phyloP scores from a whole-genome alignment of 1,140 invertebrate genomes.

The Drosophila funebris region DNA sequence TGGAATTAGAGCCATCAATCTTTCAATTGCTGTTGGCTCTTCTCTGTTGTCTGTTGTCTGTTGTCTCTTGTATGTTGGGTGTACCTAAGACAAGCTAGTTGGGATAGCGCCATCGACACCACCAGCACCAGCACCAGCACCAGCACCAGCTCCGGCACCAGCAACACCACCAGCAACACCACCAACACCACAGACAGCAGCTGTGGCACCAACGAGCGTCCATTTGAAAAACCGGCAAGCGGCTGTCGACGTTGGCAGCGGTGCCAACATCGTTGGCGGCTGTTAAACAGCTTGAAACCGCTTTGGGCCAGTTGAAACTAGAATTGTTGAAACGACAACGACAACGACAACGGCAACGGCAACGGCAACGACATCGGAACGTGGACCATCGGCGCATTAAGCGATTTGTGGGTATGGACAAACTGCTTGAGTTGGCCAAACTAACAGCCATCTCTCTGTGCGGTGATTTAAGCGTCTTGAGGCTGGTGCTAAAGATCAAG shows the following conservation, averaged over 20 bases:
- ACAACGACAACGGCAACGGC: neutral
- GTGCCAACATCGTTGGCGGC: constrained; percentile 16
- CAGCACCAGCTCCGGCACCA: neutral
- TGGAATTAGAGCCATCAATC: constrained; percentile 56
- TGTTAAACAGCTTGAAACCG: constrained; percentile 57
- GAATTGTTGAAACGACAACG: constrained; percentile 55
- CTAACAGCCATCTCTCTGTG: constrained; percentile 30
- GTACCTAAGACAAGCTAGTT: constrained; percentile 15
- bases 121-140: neutral
- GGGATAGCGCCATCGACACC: constrained; percentile 26
- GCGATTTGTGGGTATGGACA: neutral
- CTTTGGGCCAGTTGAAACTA: constrained; percentile 73
- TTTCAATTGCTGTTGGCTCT: constrained; percentile 56
- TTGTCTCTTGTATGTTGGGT: constrained; percentile 2
- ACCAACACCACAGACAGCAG: constrained; percentile 16
- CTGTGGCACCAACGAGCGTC: constrained; percentile 33
- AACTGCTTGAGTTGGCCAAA: constrained; percentile 7
- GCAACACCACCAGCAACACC: neutral
- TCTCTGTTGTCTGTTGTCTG: neutral
- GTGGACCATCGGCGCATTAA: constrained; percentile 17
- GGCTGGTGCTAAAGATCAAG: constrained; percentile 16
- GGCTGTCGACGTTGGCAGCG: constrained; percentile 17
- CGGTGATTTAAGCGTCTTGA: constrained; percentile 4
- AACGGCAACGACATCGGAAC: neutral
- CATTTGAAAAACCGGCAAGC: constrained; percentile 67